phyloP scores from a whole-genome alignment of 2,888 invertebrate genomes.

The Scaeva pyrastri region DNA sequence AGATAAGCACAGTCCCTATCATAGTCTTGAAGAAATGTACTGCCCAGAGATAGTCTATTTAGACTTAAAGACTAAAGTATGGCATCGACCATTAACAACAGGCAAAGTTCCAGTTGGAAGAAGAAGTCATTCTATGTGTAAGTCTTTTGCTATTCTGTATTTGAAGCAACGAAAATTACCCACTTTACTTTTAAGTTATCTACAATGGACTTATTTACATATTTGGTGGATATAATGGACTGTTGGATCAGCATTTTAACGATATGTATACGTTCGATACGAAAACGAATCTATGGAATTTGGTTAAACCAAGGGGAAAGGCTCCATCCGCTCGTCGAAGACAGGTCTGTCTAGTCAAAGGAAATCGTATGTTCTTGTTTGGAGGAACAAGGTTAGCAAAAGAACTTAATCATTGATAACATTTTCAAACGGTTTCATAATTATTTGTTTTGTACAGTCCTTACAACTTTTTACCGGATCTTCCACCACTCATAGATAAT shows the following conservation, averaged over 20 bases:
- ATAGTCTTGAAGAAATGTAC: constrained; percentile 90
- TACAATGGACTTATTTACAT: constrained; percentile 91
- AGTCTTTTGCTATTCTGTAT: constrained; percentile 80
- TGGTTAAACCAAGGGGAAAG: constrained; percentile 86
- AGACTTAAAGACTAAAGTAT: constrained; percentile 89
- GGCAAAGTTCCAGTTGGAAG: constrained; percentile 91
- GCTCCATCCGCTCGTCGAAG: constrained; percentile 88
- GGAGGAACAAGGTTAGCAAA: constrained; percentile 92
- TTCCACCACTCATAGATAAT: constrained; percentile 87
- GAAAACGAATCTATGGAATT: constrained; percentile 86
- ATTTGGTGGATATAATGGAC: constrained; percentile 95
- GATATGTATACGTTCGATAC: constrained; percentile 92
- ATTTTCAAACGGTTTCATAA: neutral
- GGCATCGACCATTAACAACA: constrained; percentile 87
- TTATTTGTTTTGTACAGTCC: constrained; percentile 40
- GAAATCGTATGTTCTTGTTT: constrained; percentile 91
- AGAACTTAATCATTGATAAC: neutral
- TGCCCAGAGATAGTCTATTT: constrained; percentile 91
- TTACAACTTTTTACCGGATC: constrained; percentile 52
- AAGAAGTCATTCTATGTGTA: constrained; percentile 96
- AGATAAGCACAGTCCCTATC: constrained; percentile 87
- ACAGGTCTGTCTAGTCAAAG: constrained; percentile 92
- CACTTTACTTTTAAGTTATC: constrained; percentile 87
- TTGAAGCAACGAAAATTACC: neutral
- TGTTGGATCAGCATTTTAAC: constrained; percentile 90